A percentile compares a stretch with the other conserved stretches of the same genome.
These are phyloP conservation scores for Isoperla grammatica DNA, from an alignment of 2,888 invertebrate genomes.

Conservation along the genomic window DNA sequence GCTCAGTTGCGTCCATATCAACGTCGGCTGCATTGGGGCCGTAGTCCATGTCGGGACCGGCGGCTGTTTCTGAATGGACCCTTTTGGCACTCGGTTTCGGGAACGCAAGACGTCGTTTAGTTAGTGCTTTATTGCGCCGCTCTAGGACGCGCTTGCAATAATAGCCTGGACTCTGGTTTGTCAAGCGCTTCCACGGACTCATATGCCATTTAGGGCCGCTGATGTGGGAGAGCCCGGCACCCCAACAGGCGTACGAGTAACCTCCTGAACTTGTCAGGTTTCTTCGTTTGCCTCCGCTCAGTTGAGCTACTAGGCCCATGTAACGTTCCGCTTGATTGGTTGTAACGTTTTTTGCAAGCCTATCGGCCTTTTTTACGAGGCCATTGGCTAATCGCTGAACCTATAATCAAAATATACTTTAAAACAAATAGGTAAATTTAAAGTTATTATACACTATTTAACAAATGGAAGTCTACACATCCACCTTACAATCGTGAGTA, in stretches of 20 bases:
- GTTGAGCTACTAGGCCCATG: no score
- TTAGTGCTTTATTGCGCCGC: no score
- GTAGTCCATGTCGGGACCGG: conserved; percentile 18
- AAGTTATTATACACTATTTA: no score
- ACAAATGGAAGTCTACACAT: no score
- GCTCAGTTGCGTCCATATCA: background rate
- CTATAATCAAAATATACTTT: no score
- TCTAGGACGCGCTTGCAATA: no score
- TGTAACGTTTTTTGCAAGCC: conserved; percentile 17
- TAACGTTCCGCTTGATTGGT: conserved; percentile 24
- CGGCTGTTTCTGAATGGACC: background rate
- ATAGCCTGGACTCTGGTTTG: conserved; percentile 8
- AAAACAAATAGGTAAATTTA: no score
- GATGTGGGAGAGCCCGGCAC: conserved; percentile 11
- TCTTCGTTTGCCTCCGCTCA: no score
- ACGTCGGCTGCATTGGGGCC: conserved; percentile 17
- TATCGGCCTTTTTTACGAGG: background rate
- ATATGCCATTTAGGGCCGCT: conserved; percentile 5
- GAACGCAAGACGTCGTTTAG: no score
- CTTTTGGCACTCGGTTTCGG: background rate
- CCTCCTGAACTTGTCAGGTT: no score
- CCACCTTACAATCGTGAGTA: no score
- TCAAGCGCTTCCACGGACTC: background rate
- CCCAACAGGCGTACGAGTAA: background rate
- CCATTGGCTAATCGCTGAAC: background rate